Evolutionary conservation across 2,113 vertebrate species (phyloP).

Genomic region (Seriola aureovittata): DNA sequence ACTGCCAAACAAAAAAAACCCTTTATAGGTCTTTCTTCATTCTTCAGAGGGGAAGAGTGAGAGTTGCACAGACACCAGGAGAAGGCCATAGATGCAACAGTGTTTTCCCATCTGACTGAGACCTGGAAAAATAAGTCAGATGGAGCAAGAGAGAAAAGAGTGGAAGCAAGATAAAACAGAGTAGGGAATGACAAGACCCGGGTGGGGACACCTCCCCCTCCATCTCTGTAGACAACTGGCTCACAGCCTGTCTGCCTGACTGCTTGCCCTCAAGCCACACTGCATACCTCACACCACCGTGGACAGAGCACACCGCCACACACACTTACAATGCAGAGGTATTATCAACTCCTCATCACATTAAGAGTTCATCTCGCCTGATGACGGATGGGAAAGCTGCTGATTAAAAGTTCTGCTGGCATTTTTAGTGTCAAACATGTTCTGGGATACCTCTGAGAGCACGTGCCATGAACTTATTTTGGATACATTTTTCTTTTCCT

Average conservation of each 20-base stretch:
- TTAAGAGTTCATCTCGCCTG: neutral
- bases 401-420: constrained; percentile 21
- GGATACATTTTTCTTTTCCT: neutral
- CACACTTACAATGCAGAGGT: constrained; percentile 20
- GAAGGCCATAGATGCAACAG: constrained; percentile 77
- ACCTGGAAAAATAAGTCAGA: constrained; percentile 70
- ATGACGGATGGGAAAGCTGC: constrained; percentile 6
- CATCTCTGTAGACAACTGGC: constrained; percentile 82
- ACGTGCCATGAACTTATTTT: neutral
- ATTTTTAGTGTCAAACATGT: neutral
- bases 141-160: constrained; percentile 72
- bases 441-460: neutral
- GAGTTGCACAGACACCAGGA: constrained; percentile 77
- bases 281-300: constrained; percentile 67
- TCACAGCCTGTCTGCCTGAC: constrained; percentile 78
- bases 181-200: constrained; percentile 71
- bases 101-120: constrained; percentile 77
- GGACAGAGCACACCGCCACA: constrained; percentile 51
- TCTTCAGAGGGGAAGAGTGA: constrained; percentile 75
- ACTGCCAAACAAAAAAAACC: constrained; percentile 47
- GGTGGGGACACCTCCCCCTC: constrained; percentile 75
- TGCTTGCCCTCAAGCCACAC: constrained; percentile 72
- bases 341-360: constrained; percentile 33
- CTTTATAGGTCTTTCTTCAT: constrained; percentile 45
- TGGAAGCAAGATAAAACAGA: constrained; percentile 63